Evolutionary conservation across 2,797 vertebrate genomes (phyloP).

Genomic region (Fringilla coelebs): DNA sequence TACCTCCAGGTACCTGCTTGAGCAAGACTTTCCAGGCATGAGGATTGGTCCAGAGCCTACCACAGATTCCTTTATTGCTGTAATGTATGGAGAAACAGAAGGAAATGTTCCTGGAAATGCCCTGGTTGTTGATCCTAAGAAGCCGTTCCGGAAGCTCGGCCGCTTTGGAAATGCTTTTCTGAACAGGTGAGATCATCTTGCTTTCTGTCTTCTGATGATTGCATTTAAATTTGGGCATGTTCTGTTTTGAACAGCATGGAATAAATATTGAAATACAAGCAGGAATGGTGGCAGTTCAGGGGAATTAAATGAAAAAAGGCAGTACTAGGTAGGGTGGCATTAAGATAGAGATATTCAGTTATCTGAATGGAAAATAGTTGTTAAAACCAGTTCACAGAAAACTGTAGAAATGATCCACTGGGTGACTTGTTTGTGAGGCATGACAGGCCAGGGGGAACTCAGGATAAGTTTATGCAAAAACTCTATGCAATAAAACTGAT

Average conservation of each 20-base stretch:
- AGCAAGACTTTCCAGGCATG: slow-evolving; percentile 97
- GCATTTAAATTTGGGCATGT: background rate
- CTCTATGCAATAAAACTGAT: background rate
- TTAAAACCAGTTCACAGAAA: background rate
- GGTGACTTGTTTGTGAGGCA: background rate
- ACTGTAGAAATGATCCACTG: background rate
- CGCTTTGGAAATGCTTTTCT: slow-evolving; percentile 96
- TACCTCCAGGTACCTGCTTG: slow-evolving; percentile 86
- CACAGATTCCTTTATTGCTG: slow-evolving; percentile 96
- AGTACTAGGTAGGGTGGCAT: background rate
- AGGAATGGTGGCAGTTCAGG: background rate
- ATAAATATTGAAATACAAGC: background rate
- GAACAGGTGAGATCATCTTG: slow-evolving; percentile 82
- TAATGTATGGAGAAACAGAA: slow-evolving; percentile 93
- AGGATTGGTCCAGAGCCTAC: slow-evolving; percentile 95
- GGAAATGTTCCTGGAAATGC: slow-evolving; percentile 93
- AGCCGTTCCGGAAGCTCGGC: slow-evolving; percentile 93
- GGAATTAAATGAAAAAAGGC: background rate
- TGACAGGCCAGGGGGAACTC: background rate
- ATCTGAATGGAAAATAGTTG: background rate
- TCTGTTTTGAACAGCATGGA: background rate
- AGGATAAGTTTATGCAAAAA: background rate
- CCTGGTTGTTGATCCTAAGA: slow-evolving; percentile 94
- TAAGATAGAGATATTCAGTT: background rate
- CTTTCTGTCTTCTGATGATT: background rate